Evolutionary conservation across 2,888 invertebrate species (phyloP), one percentile per base, ranked within the genome.

Genomic region (Orchesellides sinensis): DNA sequence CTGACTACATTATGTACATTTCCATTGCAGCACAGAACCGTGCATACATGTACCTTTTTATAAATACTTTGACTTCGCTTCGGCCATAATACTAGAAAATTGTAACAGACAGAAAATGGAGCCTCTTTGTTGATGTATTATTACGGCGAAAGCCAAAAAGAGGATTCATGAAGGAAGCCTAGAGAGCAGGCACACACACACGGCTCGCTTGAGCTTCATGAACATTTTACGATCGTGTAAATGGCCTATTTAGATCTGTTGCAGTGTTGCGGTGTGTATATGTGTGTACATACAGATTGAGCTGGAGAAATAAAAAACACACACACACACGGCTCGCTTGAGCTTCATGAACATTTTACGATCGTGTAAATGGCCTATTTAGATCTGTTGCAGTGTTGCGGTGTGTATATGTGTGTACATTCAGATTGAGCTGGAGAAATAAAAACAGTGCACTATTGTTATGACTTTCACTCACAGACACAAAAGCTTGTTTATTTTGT

Each of bases 291-390:
- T n/a, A n/a, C 10, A 35, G 17, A 63, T 63, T 23, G 21, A 63
- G 32, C 35, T 35, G n/a, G n/a, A n/a, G n/a, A 63, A 63, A 63
- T 63, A 19, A 29, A 63, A 63, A 63, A 63, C 19, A 63, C 40
- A 40, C 40, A 40, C 40, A 2, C 35, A 35, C 21, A n/a, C 32
- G 1, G 35, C 21, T 21, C 63, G 32, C 29, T 61, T 49, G 25
- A 19, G 12, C 66, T 68, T 49, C 73, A 73, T 65, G 75, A 75
- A 21, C 75, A 75, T 65, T 75, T 75, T 75, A 75, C 75, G 75
- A 75, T 63, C 66, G 75, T 75, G 75, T 75, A 75, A 75, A 75
- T 75, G 75, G 75, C 75, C 75, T 75, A 75, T 66, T 75, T 75
- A 75, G 66, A 66, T 66, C 75, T 66, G 75, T 45, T 75, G 75